Percentiles rank a stretch among this genome's conserved stretches.
Conservation (phyloP, 2,113 vertebrate genomes). For the Ploceus nigricollis region DNA sequence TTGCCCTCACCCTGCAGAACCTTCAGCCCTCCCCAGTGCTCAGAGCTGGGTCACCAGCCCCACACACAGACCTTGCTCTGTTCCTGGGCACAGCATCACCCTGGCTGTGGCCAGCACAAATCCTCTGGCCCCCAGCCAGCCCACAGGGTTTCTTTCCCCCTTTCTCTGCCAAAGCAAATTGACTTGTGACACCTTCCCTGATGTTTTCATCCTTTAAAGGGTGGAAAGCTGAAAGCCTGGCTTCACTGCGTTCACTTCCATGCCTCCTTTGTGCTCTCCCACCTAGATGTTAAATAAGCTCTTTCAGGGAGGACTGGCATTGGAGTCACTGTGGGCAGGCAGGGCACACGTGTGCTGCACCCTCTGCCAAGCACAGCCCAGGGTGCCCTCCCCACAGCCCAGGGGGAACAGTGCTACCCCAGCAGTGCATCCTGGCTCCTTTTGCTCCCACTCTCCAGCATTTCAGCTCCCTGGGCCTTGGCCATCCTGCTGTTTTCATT, state of each 20-base stretch:
- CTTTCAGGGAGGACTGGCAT: not conserved
- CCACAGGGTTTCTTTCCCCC: not conserved
- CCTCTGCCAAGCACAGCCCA: accelerated
- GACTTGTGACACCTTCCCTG: conserved; percentile 41
- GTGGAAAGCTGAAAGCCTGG: not conserved
- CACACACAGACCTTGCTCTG: not conserved
- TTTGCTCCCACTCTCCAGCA: too few species aligned
- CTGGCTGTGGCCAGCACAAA: not conserved
- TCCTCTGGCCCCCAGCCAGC: not conserved
- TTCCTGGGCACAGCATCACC: not conserved
- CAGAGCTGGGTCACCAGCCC: not conserved
- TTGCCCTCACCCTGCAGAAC: not conserved
- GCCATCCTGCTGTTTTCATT: not conserved
- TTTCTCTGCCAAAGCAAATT: conserved; percentile 42
- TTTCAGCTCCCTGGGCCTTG: too few species aligned
- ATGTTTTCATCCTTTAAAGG: conserved; percentile 27
- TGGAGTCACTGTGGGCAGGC: not conserved
- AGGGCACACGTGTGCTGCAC: not conserved
- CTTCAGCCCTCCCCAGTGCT: not conserved
- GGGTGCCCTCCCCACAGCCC: not conserved
- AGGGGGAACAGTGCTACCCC: accelerated
- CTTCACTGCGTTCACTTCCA: not conserved
- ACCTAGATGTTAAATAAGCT: not conserved
- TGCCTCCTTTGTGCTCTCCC: not conserved
- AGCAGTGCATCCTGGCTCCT: not conserved